Base-by-base conservation (phyloP, 1,140 invertebrate species). In the Trachymyrmex cornetzi region DNA sequence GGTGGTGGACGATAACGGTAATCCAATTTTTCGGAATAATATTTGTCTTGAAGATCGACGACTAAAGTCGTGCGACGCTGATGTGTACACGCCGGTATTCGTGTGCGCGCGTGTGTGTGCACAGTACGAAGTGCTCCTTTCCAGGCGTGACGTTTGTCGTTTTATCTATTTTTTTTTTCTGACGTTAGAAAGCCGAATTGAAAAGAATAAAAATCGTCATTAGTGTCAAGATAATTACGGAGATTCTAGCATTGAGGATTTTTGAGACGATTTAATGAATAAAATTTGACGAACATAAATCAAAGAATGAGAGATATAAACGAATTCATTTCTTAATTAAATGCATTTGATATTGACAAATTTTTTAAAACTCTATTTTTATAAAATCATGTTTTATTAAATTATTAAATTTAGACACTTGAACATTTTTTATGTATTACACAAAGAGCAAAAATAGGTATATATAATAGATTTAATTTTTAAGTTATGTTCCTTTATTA, bases 1-100 rank as follows among this genome's bases (percentile, higher is more conserved):
- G 93, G 88, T 85, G 72, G 87, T 86, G 87, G 85, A 91, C 93
- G 94, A 94, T 94, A 94, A 94, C 92, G 93, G 91, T 94, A 94
- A 95, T 94, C 94, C 93, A 94, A 95, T 95, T 95, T 95, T 95
- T 95, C 91, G 91, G 93, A 94, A 95, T 95, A 95, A 95, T 95
- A 95, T 94, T 95, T 95, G 94, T 94, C 92, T 94, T 92, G 91
- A 94, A 93, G 93, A 94, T 93, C 93, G 92, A 93, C 91, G 92
- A 93, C 87, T 74, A 89, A 69, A 64, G 44, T 71, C 67, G 72
- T 53, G 27, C 63, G 22, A 64, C 6, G 44, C n/a, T 6, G 50
- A 14, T 50, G 57, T 61, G 24, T 85, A 14, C 48, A 38, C 24
- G 67, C 9, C 0, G 16, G 66, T 16, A 34, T 34, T 34, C 30